Base-by-base conservation (phyloP, 2,888 invertebrate genomes). In the Harpalus rufipes region DNA sequence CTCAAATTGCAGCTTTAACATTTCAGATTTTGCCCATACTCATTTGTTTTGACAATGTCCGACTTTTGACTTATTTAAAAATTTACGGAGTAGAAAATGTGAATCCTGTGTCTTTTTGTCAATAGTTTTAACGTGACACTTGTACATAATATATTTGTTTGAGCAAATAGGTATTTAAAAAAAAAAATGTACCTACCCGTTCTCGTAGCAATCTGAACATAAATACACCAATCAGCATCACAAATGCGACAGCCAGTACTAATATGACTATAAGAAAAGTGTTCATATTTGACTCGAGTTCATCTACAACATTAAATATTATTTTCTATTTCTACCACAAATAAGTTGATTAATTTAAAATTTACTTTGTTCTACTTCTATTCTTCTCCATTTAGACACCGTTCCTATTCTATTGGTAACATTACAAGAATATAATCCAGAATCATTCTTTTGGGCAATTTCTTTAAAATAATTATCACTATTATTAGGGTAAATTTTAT, bases 131-230 rank as follows among this genome's bases (percentile, higher is more conserved):
- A n/a, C n/a, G n/a, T n/a, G n/a, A n/a, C n/a, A n/a, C n/a, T n/a
- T n/a, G n/a, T n/a, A n/a, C n/a, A n/a, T n/a, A n/a, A n/a, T n/a
- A n/a, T n/a, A n/a, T n/a, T n/a, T n/a, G n/a, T n/a, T n/a, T n/a
- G n/a, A n/a, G n/a, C n/a, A n/a, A n/a, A n/a, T n/a, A n/a, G n/a
- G 7, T 58, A 16, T 58, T 5, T 58, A 6, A 58, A 14, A 58
- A 51, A 12, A 4, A 14, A 14, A 59, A 7, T 16, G 1, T 12
- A 58, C 7, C 86, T 88, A 88, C 89, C 88, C 87, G 87, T 88
- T 94, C 93, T 86, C 92, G 93, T 78, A 91, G 91, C 14, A 92
- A 90, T 88, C 92, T 93, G 88, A 91, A 91, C 0, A 90, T 89
- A 39, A 93, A 89, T 86, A 91, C 92, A 4, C 91, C 86, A 0